Conservation (phyloP, 2,113 vertebrate genomes). For the Halcyon senegalensis region DNA sequence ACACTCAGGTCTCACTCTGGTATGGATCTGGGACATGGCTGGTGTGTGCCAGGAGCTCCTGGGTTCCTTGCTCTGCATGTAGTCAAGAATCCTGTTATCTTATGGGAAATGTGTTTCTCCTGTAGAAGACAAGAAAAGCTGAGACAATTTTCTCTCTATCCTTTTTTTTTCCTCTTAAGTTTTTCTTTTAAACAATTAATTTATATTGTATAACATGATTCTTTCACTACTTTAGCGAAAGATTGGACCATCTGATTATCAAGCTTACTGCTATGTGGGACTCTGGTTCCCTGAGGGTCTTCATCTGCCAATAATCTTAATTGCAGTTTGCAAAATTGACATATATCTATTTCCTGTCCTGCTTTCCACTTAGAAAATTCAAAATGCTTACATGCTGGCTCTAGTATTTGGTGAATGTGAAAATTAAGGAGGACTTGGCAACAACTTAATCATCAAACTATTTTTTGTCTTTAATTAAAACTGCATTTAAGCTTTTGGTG, state of each 20-base stretch:
- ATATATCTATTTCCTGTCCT: slow-evolving; percentile 39
- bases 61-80: neutral
- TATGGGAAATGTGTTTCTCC: neutral
- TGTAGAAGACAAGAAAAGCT: neutral
- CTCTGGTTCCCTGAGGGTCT: neutral
- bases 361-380: slow-evolving; percentile 38
- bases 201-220: neutral
- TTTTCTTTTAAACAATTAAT: slow-evolving; percentile 16
- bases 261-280: neutral
- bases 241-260: slow-evolving; percentile 43
- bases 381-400: neutral
- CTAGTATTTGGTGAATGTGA: neutral
- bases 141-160: neutral
- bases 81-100: neutral
- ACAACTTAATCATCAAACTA: neutral
- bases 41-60: neutral
- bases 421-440: slow-evolving; percentile 26
- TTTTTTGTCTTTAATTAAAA: neutral
- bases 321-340: slow-evolving; percentile 42
- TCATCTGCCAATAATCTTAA: slow-evolving; percentile 61
- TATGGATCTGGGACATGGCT: fast-evolving
- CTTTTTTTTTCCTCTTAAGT: neutral
- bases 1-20: fast-evolving
- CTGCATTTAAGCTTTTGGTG: neutral
- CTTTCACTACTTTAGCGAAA: slow-evolving; percentile 5